Percentiles rank a stretch among this genome's conserved stretches.
phyloP scores from a whole-genome alignment of 30 jellyfish, hydroid and myxozoan species.

The Aurelia sp. region DNA sequence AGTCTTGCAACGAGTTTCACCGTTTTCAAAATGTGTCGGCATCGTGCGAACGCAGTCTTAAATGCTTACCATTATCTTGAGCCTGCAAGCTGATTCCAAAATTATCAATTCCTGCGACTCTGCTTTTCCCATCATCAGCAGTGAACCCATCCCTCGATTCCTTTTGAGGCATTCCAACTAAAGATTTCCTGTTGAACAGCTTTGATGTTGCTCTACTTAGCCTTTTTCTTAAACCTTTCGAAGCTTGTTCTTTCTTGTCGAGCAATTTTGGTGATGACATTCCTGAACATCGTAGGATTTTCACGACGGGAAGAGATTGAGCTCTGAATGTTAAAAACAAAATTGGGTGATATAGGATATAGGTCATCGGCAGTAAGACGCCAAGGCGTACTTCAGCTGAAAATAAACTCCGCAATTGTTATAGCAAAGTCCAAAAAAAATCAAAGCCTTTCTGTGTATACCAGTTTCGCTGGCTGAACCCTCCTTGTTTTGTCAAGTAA shows the following conservation, averaged over 20 bases:
- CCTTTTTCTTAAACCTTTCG: conserved; percentile 72
- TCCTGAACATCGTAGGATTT: conserved; percentile 69
- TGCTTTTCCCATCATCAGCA: background rate
- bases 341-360: too few species aligned
- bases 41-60: too few species aligned
- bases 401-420: too few species aligned
- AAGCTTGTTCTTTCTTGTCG: conserved; percentile 61
- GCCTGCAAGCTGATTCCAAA: conserved; percentile 38
- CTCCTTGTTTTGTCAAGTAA: too few species aligned
- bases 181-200: conserved; percentile 82
- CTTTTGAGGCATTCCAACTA: conserved; percentile 29
- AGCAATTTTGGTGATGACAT: conserved; percentile 40
- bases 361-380: too few species aligned
- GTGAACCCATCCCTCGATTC: background rate
- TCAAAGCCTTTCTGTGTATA: too few species aligned
- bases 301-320: conserved; percentile 90
- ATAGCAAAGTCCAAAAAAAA: too few species aligned
- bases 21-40: too few species aligned
- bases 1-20: too few species aligned
- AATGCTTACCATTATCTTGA: conserved; percentile 6
- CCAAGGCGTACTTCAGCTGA: too few species aligned
- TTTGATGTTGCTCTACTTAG: conserved; percentile 90
- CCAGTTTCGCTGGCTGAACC: too few species aligned
- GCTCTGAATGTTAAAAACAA: conserved; percentile 29
- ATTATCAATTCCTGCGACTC: conserved; percentile 48